A percentile compares a stretch with the other conserved stretches of the same genome.
These are phyloP conservation scores for Cataglyphis altisquamis DNA, from an alignment of 2,888 invertebrate species.

Conservation along the genomic window DNA sequence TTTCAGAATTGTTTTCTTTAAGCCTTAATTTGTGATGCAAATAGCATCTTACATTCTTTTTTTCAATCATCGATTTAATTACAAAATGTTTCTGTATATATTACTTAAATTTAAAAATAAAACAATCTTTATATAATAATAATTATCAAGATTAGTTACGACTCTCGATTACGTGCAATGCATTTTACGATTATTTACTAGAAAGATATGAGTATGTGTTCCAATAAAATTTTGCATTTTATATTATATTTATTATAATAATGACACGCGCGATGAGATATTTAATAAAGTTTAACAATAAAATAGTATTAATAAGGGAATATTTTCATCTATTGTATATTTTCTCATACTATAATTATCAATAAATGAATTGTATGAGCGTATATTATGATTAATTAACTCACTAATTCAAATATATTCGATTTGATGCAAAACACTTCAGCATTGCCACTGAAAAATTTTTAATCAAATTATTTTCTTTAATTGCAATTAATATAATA, in stretches of 20 bases:
- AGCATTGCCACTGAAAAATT: conserved; percentile 60
- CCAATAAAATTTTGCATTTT: conserved; percentile 65
- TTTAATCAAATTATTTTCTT: conserved; percentile 18
- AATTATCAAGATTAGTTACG: conserved; percentile 74
- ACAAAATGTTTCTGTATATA: conserved; percentile 72
- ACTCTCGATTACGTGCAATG: conserved; percentile 68
- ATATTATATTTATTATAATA: conserved; percentile 71
- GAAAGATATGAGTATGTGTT: conserved; percentile 73
- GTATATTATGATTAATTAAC: conserved; percentile 72
- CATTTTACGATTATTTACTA: conserved; percentile 74
- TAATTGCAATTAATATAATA: conserved; percentile 13
- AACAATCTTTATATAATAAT: conserved; percentile 69
- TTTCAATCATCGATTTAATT: conserved; percentile 67
- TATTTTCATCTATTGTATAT: conserved; percentile 71
- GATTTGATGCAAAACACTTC: conserved; percentile 71
- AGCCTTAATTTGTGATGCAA: conserved; percentile 59
- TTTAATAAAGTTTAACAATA: conserved; percentile 61
- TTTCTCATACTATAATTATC: conserved; percentile 68
- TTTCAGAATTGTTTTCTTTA: conserved; percentile 50
- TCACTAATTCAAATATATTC: conserved; percentile 67
- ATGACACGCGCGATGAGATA: conserved; percentile 31
- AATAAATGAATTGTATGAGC: conserved; percentile 71
- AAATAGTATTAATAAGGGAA: conserved; percentile 69
- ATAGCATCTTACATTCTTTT: conserved; percentile 47
- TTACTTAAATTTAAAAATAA: conserved; percentile 77